A percentile compares a stretch with the other conserved stretches of the same genome.
These are phyloP conservation scores for Rhagologus leucostigma DNA, from an alignment of 2,113 vertebrate genomes.

Conservation along the genomic window DNA sequence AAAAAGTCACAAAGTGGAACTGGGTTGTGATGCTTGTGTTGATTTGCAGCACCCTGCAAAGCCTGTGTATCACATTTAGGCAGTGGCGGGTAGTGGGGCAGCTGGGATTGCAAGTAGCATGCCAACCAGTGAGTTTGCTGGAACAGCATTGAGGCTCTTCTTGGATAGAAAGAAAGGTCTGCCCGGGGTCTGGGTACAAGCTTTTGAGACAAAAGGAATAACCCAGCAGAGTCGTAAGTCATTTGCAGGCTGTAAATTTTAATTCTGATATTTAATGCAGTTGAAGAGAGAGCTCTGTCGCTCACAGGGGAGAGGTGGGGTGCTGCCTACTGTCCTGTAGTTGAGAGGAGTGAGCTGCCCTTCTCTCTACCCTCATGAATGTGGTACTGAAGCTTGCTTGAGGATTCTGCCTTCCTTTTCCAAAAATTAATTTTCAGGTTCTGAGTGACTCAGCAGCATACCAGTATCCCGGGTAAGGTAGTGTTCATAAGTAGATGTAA, in stretches of 20 bases:
- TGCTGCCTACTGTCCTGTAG: background rate
- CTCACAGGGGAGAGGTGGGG: rapidly evolving
- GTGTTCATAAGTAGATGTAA: background rate
- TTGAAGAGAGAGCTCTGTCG: rapidly evolving
- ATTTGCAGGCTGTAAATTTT: background rate
- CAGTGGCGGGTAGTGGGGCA: background rate
- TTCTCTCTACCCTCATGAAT: rapidly evolving
- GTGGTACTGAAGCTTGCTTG: background rate
- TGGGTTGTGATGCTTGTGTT: rapidly evolving
- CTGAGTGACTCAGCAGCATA: background rate
- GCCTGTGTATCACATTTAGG: background rate
- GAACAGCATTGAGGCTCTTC: background rate
- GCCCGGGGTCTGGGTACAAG: background rate
- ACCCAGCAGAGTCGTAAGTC: background rate
- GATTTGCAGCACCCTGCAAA: background rate
- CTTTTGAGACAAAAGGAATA: background rate
- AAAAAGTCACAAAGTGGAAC: background rate
- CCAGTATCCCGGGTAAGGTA: background rate
- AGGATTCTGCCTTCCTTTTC: background rate
- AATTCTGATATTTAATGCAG: background rate
- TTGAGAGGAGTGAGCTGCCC: background rate
- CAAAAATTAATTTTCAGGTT: background rate
- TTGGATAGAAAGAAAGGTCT: background rate
- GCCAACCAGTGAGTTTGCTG: background rate
- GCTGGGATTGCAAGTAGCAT: background rate